Base-by-base conservation (phyloP, 2,113 vertebrate species). In the Pomatorhinus ruficollis region DNA sequence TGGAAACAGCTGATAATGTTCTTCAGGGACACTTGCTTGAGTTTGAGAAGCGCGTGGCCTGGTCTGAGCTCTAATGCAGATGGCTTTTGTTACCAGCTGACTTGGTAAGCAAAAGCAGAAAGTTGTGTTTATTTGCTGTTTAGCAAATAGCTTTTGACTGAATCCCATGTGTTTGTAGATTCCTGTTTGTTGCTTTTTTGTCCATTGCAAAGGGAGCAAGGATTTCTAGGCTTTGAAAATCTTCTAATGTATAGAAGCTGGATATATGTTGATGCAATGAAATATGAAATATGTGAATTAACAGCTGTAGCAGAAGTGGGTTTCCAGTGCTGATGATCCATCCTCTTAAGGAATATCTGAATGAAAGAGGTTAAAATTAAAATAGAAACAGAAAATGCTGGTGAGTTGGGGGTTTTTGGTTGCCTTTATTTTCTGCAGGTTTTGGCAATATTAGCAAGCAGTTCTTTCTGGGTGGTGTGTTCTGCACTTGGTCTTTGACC, bases 401-500 rank as follows among this genome's bases (percentile, higher is more conserved):
- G 12, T 64, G 66, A 75, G 18, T 6, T 70, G 21, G 6, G 14
- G 4, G 2, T 3, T 12, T 89, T 59, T 72, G 24, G 25, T 76
- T 80, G 21, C n/a, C 1, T 10, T 14, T 25, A 9, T 44, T 12
- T n/a, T 5, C 37, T 16, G 10, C 17, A 50, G 5, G 21, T 77
- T 83, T 90, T 81, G 21, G 30, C 37, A 52, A 11, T 65, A 52
- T 65, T 50, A 44, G 6, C 24, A 37, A 74, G 8, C 28, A 44
- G 30, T 52, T 88, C 56, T 63, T 85, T 86, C 70, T 76, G 70
- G 66, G 76, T 79, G 40, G 47, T 86, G 21, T 90, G 75, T 94
- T 90, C 53, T 86, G 15, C 30, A 30, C 25, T 94, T 90, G 52
- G 56, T 86, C 89, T 94, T 75, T 94, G 87, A 94, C 80, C 70